phyloP scores from a whole-genome alignment of 1,140 invertebrate genomes.

The Papilio polyxenes region DNA sequence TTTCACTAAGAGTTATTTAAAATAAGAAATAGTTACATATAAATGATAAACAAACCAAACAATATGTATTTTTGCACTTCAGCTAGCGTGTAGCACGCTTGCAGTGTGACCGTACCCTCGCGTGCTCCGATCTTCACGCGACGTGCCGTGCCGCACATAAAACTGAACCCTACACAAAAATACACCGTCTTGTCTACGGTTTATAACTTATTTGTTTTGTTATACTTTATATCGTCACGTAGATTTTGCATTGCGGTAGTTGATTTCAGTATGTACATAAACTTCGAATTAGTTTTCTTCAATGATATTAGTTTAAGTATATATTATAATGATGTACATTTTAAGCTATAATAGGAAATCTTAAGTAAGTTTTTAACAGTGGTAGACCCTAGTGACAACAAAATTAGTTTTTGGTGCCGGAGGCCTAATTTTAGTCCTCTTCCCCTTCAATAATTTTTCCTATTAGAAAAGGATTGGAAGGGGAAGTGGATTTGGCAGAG shows the following conservation, averaged over 20 bases:
- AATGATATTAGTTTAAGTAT: neutral
- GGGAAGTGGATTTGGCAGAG: no score
- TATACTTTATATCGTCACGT: conserved; percentile 41
- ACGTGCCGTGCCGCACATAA: conserved; percentile 50
- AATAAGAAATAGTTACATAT: no score
- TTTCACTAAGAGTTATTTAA: no score
- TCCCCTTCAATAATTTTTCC: no score
- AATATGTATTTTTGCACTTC: neutral
- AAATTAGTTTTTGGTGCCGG: no score
- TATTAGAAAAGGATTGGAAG: no score
- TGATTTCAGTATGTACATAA: neutral
- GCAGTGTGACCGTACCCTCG: conserved; percentile 35
- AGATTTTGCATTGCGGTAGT: neutral
- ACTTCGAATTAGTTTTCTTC: neutral
- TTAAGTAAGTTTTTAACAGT: no score
- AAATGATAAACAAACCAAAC: no score
- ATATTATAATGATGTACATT: neutral
- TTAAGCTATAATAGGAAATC: no score
- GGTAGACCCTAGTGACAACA: no score
- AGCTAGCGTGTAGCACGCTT: conserved; percentile 37
- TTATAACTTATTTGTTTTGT: conserved; percentile 55
- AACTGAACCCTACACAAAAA: conserved; percentile 45
- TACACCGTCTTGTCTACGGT: conserved; percentile 37
- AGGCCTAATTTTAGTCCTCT: no score
- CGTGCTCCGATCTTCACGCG: conserved; percentile 53